Percentiles rank a stretch among this genome's conserved stretches.
These are phyloP conservation scores for Diadophis punctatus DNA, from an alignment of 2,113 vertebrate genomes.

Conservation along the genomic window DNA sequence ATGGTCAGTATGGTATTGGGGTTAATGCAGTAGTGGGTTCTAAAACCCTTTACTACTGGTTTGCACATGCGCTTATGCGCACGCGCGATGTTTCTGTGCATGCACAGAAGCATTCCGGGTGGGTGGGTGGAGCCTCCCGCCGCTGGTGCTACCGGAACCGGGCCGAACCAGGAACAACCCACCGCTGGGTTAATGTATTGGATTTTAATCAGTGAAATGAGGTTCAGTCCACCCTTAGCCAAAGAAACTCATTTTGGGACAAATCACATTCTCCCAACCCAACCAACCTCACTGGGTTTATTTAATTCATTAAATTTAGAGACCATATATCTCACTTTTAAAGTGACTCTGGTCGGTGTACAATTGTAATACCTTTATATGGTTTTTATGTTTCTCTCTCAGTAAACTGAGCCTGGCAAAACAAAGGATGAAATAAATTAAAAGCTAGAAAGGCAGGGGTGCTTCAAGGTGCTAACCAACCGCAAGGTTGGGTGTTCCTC, in stretches of 20 bases:
- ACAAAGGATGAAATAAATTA: not conserved
- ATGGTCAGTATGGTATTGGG: not conserved
- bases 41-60: too few relatives aligned
- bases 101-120: too few relatives aligned
- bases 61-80: too few relatives aligned
- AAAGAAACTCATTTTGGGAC: not conserved
- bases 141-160: too few relatives aligned
- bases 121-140: too few relatives aligned
- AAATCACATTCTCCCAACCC: not conserved
- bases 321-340: not conserved
- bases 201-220: not conserved
- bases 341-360: not conserved
- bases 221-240: not conserved
- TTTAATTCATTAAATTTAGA: not conserved
- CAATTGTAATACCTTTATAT: not conserved
- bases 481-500: not conserved
- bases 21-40: not conserved
- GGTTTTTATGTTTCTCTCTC: not conserved
- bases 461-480: not conserved
- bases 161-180: too few relatives aligned
- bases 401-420: not conserved
- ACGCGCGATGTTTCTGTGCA: too few relatives aligned
- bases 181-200: not conserved
- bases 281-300: not conserved
- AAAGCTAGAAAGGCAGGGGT: not conserved